Conservation (phyloP, 2,888 invertebrate species). For the Pyrocoelia pectoralis region DNA sequence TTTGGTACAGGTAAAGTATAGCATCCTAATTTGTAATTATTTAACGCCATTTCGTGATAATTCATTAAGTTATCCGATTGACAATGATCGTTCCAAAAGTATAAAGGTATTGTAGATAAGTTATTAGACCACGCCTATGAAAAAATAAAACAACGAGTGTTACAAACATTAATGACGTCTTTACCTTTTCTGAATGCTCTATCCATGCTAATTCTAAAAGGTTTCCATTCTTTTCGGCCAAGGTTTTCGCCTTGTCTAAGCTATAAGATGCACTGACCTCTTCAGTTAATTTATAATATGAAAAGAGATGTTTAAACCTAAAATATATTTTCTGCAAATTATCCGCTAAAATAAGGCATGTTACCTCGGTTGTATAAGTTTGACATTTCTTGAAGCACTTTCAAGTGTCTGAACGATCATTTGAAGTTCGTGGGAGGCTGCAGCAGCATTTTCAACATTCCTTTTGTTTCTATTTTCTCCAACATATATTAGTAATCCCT, state of each 20-base stretch:
- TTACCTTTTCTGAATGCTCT: conserved; percentile 63
- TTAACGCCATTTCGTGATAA: too few species aligned
- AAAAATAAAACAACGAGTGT: background rate
- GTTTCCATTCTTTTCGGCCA: conserved; percentile 57
- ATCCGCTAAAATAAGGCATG: too few species aligned
- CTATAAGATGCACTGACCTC: conserved; percentile 56
- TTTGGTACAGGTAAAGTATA: too few species aligned
- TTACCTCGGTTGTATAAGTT: conserved; percentile 57
- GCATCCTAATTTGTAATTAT: too few species aligned
- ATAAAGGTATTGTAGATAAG: too few species aligned
- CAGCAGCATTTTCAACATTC: conserved; percentile 45
- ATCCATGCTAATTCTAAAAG: conserved; percentile 61
- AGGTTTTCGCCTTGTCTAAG: conserved; percentile 57
- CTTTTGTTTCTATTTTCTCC: conserved; percentile 57
- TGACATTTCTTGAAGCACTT: conserved; percentile 46
- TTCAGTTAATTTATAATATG: conserved; percentile 63
- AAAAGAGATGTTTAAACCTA: conserved; percentile 58
- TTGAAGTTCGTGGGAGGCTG: conserved; percentile 49
- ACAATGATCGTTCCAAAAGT: too few species aligned
- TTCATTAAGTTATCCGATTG: too few species aligned
- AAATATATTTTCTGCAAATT: too few species aligned
- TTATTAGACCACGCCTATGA: conserved; percentile 64
- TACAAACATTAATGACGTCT: background rate
- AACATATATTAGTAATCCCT: conserved; percentile 65
- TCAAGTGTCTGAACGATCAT: conserved; percentile 48